Evolutionary conservation across 2,113 vertebrate species (phyloP), one percentile per base, ranked within the genome.

Genomic region (Microcebus lehilahytsara): DNA sequence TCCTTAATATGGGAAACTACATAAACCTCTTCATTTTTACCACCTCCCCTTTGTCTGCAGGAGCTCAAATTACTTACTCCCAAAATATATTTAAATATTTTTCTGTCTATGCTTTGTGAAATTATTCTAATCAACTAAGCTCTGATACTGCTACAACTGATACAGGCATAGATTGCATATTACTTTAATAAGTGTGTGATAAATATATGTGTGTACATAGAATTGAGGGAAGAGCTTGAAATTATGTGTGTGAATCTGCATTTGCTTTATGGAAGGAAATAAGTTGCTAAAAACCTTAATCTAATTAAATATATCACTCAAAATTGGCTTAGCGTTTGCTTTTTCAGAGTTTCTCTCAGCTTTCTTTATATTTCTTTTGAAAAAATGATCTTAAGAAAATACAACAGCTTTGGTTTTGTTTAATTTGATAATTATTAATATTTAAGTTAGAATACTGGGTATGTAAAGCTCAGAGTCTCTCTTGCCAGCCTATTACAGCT

Each of bases 221-320:
- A 69, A 25, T 93, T 86, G 62, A 96, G 89, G 37, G 37, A 93
- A 96, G 40, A 84, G 34, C 75, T 91, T 95, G 87, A 95, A 93
- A 92, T 85, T 95, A 49, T 40, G 22, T 64, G 9, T 81, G 46
- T 79, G 74, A 96, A 75, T 85, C 66, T 20, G 19, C 58, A 72
- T 90, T 89, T 92, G 51, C 23, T 85, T 91, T 95, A 49, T 88
- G 46, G 49, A 94, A 58, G 49, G 37, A 96, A 92, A 67, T 79
- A 80, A 85, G 6, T 67, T 95, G 13, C 23, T 84, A 83, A 86
- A 85, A 86, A 79, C 22, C 32, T 96, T 93, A 75, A 96, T 34
- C 42, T 79, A 96, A 84, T 94, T 93, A 85, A 75, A 86, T 83
- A 62, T 83, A 51, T 69, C 75, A 80, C 34, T 53, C 9, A 80